Conservation (phyloP, 2,888 invertebrate genomes). For the Coleophora deauratella region DNA sequence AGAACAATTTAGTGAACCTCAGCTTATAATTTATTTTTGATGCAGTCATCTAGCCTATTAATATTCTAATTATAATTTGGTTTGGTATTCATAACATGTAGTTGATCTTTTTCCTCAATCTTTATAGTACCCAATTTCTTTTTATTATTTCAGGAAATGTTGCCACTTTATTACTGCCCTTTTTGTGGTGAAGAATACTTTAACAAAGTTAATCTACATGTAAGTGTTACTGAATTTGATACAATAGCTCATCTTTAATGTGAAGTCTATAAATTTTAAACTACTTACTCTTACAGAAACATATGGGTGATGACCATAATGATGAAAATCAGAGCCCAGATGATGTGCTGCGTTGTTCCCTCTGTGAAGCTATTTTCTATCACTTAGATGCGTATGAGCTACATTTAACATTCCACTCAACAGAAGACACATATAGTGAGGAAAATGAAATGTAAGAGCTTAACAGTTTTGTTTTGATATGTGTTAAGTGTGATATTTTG, state of each 20-base stretch:
- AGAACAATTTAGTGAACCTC: too few species aligned
- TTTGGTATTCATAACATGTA: too few species aligned
- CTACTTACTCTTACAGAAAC: slow-evolving; percentile 52
- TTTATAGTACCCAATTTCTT: too few species aligned
- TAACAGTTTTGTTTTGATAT: too few species aligned
- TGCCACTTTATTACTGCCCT: slow-evolving; percentile 54
- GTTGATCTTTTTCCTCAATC: too few species aligned
- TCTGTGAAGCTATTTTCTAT: slow-evolving; percentile 78
- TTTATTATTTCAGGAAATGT: slow-evolving; percentile 43
- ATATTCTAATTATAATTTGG: too few species aligned
- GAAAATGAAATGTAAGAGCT: slow-evolving; percentile 60
- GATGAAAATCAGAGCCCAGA: slow-evolving; percentile 71
- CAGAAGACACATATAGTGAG: slow-evolving; percentile 75
- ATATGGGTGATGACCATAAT: slow-evolving; percentile 66
- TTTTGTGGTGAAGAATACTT: slow-evolving; percentile 80
- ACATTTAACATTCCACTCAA: slow-evolving; percentile 76
- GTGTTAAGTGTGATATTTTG: too few species aligned
- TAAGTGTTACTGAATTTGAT: slow-evolving; percentile 32
- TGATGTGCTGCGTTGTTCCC: slow-evolving; percentile 76
- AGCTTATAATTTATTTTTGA: too few species aligned
- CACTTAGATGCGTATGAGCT: slow-evolving; percentile 77
- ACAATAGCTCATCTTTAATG: not conserved
- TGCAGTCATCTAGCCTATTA: too few species aligned
- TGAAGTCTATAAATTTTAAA: not conserved
- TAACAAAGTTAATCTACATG: slow-evolving; percentile 78